Evolutionary conservation across 2,888 invertebrate genomes (phyloP), one percentile per base, ranked within the genome.

Genomic region (Linyphia triangularis): DNA sequence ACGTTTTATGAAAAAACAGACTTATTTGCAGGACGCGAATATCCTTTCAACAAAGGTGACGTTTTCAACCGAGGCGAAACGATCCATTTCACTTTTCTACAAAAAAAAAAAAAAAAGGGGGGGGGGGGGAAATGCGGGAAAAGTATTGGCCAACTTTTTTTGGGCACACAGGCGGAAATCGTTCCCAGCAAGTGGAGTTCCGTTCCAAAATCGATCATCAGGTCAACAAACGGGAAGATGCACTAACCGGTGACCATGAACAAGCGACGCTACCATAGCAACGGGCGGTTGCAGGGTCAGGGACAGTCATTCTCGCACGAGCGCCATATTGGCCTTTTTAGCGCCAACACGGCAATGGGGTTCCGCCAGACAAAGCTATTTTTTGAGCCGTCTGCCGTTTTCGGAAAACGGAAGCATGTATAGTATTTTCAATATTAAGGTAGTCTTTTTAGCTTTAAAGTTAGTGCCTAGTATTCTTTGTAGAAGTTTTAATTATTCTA

Each of bases 201-300:
- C 51, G 51, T 51, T 51, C 51, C 75, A 82, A 88, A 88, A 88
- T 88, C 88, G 88, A 88, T 88, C 88, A 88, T 82, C 88, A 88
- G 88, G 88, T 88, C 88, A 88, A 88, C 88, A 88, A 88, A 88
- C 88, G 88, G 77, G 82, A 82, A 88, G 81, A 82, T 75, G 86
- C 81, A 88, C 81, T 65, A 73, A 61, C 75, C 72, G 57, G 59
- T 88, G 88, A 83, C 88, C 88, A 77, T 88, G 88, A 88, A 83
- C 82, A 82, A 51, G 85, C 72, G 65, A 43, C 40, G 86, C 83
- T 59, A 24, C 88, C 77, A 88, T 88, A 77, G 88, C 63, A 82
- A 88, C 88, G 82, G 77, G 77, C 82, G 88, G 82, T 77, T 88
- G 81, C 82, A 83, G 88, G 88, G 88, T 82, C 86, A 88, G 81